These are phyloP conservation scores for Mimachlamys varia DNA, from an alignment of 2,888 invertebrate species.

Conservation along the genomic window DNA sequence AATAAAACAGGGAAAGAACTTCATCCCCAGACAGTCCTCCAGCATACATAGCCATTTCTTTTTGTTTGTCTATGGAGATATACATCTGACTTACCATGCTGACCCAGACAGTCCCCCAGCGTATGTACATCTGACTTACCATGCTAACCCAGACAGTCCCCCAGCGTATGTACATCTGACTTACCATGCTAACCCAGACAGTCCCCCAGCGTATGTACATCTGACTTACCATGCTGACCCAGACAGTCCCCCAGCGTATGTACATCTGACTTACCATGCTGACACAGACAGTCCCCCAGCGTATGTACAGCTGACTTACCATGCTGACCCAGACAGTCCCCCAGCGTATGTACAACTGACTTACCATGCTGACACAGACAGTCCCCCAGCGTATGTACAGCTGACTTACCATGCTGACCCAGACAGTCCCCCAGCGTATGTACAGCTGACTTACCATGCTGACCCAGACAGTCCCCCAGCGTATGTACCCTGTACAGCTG, in stretches of 20 bases:
- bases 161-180: conserved; percentile 77
- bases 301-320: conserved; percentile 79
- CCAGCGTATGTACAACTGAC: conserved; percentile 77
- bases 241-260: conserved; percentile 81
- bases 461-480: conserved; percentile 82
- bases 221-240: conserved; percentile 82
- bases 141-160: conserved; percentile 82
- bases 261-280: conserved; percentile 79
- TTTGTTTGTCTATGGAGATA: not conserved
- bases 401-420: conserved; percentile 82
- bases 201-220: conserved; percentile 79
- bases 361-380: conserved; percentile 83
- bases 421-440: conserved; percentile 81
- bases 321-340: conserved; percentile 82
- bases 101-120: conserved; percentile 82
- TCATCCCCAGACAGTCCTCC: no score
- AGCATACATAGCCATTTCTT: no score
- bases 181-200: conserved; percentile 83
- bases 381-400: conserved; percentile 79
- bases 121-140: conserved; percentile 79
- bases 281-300: conserved; percentile 82
- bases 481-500: conserved; percentile 73
- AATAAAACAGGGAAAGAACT: no score
- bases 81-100: conserved; percentile 78
- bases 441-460: conserved; percentile 79